Conservation (phyloP, 2,888 invertebrate species). For the Tipula unca region DNA sequence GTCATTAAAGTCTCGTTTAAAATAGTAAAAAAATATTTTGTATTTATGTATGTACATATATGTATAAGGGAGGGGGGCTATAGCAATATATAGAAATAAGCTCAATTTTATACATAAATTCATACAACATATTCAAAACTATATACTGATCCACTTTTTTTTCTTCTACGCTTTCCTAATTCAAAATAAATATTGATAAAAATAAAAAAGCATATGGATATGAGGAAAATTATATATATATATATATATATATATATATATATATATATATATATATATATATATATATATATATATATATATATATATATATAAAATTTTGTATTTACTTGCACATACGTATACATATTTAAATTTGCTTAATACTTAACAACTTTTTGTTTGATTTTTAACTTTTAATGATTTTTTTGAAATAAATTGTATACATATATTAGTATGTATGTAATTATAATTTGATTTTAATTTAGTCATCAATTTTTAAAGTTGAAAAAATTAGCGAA, state of each 20-base stretch:
- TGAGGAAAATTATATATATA: background rate
- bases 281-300: too few species aligned
- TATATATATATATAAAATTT: background rate
- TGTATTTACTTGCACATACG: too few species aligned
- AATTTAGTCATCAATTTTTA: slow-evolving; percentile 9
- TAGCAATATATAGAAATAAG: background rate
- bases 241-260: background rate
- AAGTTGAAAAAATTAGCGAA: background rate
- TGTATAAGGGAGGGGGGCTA: background rate
- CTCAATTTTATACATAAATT: background rate
- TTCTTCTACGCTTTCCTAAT: background rate
- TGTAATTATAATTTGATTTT: slow-evolving; percentile 4
- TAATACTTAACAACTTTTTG: background rate
- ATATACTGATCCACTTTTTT: background rate
- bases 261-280: background rate
- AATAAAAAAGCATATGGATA: background rate
- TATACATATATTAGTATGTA: too few species aligned
- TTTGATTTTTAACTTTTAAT: slow-evolving; percentile 8
- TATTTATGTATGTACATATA: background rate
- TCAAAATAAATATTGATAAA: background rate
- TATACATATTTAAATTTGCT: background rate
- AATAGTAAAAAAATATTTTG: background rate
- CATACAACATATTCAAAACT: background rate
- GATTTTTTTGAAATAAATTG: background rate
- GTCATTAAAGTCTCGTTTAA: slow-evolving; percentile 1